Evolutionary conservation across 2,797 vertebrate genomes (phyloP), one percentile per base, ranked within the genome.

Genomic region (Cossypha polioptera): DNA sequence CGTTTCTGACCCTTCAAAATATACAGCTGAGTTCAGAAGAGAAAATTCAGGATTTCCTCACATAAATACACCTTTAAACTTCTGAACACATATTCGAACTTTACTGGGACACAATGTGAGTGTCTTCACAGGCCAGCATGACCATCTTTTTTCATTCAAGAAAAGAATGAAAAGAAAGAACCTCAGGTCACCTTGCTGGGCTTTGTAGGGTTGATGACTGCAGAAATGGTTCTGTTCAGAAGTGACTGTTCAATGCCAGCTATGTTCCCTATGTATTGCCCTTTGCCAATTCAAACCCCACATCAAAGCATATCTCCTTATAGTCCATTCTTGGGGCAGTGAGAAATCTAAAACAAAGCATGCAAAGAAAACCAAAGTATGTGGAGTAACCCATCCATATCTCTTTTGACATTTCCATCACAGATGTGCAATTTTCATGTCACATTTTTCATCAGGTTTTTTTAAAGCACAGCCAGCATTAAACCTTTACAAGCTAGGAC

Each of bases 1-100:
- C 28, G 16, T 93, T 96, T 61, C 81, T 94, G 76, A 71, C 16
- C 26, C 38, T 87, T 89, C 68, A 93, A 62, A 94, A 53, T 22
- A 33, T 2, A 43, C 25, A 61, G 24, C 20, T 82, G 22, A 45
- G 13, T 43, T 94, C 26, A 35, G 26, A 84, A 66, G 22, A 47
- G n/a, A 58, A 76, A 48, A 63, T 53, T 29, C 29, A 16, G 25
- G 63, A 59, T 43, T 62, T 31, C 11, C 11, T 80, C 33, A 43
- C 12, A 25, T 90, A 55, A 51, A 59, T 48, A 40, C 22, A 55
- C 13, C 19, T 92, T 33, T 48, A 35, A 75, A 50, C 24, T 74
- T 61, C 33, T 50, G 36, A 84, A 35, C 9, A 25, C 3, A 1
- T 16, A 15, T 48, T 75, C 40, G 5, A 5, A 33, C 12, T 63